Percentiles rank a stretch among this genome's conserved stretches.
Evolutionary conservation across 2,888 invertebrate species (phyloP).

Genomic region (Nomada flava): DNA sequence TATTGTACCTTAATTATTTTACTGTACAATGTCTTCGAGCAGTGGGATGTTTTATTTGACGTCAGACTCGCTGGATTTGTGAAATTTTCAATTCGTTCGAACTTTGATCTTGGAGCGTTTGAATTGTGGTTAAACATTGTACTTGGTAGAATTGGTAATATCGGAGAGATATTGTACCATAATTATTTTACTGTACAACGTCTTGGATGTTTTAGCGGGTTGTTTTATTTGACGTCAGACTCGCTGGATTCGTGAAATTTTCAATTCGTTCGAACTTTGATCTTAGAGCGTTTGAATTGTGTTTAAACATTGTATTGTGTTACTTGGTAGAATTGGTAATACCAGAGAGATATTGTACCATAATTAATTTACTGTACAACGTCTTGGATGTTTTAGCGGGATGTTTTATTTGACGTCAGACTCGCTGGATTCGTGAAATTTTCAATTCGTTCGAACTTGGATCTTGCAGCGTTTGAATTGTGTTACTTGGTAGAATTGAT

Average conservation of each 20-base stretch:
- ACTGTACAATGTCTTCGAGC: too few species aligned
- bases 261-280: too few species aligned
- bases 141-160: background rate
- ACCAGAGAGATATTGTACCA: background rate
- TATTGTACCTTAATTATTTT: too few species aligned
- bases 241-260: background rate
- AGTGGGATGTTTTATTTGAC: too few species aligned
- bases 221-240: background rate
- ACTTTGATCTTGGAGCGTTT: too few species aligned
- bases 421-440: background rate
- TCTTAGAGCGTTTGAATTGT: background rate
- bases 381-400: background rate
- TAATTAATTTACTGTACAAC: background rate
- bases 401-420: background rate
- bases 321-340: background rate
- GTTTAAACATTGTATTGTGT: background rate
- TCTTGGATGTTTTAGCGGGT: background rate
- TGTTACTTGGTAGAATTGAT: background rate
- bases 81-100: too few species aligned
- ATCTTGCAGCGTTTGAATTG: background rate
- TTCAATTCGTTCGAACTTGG: too few species aligned
- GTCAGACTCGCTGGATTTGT: too few species aligned
- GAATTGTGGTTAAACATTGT: background rate
- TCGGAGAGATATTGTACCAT: background rate
- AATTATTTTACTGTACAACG: background rate